Base-by-base conservation (phyloP, 2,888 invertebrate species). In the Serrognathus titanus region DNA sequence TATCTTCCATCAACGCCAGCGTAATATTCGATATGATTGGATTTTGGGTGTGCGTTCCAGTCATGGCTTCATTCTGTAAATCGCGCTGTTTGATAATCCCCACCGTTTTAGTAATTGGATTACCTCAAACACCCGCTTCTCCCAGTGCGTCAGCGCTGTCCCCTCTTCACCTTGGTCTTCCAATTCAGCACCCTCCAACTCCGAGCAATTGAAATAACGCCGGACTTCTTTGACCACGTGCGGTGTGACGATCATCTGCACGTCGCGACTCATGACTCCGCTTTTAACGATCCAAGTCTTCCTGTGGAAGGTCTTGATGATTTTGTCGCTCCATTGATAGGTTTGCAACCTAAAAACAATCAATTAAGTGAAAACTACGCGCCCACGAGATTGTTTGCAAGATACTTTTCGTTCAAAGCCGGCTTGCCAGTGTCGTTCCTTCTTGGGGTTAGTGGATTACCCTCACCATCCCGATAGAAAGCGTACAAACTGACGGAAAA, bases 101-200 rank as follows among this genome's bases (percentile, higher is more conserved):
- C 4, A 40, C 39, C 5, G 41, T 40, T 38, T 38, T n/a, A 16
- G 8, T 20, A 20, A 51, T 51, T 40, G 3, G 13, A 10, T 51
- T 24, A 35, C 51, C 40, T 99, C 99, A 75, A 98, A 95, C 1
- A 98, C 88, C 53, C 99, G 80, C 74, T 99, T 99, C 78, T 99
- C 99, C 98, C 98, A 99, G 74, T 99, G 99, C 0, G 98, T 98
- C 45, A 97, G 80, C 0, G 93, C 76, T 0, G 99, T 99, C 0
- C 99, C 99, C 65, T 97, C 95, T 11, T 94, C 95, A 0, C 98
- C 98, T 79, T 99, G 98, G 79, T 99, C 96, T 79, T 99, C 98
- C 43, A 99, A 76, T 75, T 99, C 98, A 0, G 97, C 98, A 0
- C 98, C 98, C 78, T 97, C 97, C 36, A 99, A 77, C 39, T 82